Base-by-base conservation (phyloP, 2,888 invertebrate species). In the Clivina fossor region DNA sequence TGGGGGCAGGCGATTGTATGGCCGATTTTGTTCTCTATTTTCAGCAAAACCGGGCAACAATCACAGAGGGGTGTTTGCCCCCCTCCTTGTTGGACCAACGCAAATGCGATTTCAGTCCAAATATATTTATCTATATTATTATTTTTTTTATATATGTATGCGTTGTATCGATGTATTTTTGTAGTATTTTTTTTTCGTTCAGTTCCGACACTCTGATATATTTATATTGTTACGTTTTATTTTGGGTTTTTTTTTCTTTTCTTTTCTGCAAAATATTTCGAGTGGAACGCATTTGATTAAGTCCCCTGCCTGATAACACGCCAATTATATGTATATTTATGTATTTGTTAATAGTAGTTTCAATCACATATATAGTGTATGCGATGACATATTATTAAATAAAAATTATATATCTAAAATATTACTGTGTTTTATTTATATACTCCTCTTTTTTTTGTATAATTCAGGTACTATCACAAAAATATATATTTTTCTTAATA, bases 1-100 rank as follows among this genome's bases (percentile, higher is more conserved):
- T 49, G 57, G 61, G 66, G 61, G 66, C 73, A 73, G 72, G 73
- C 72, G 73, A 73, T 73, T 70, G 70, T 63, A 51, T 40, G 55
- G 57, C 61, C 61, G 62, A 61, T 63, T 59, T 56, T 33, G n/a
- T n/a, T n/a, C 51, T 11, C 19, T 18, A 47, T 47, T 4, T 16
- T 28, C 48, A 58, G n/a, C n/a, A n/a, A n/a, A n/a, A n/a, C 37
- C 56, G 54, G 51, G 54, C 56, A n/a, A n/a, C 58, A 60, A 63
- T 65, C 65, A 65, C 65, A 65, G 62, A n/a, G n/a, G n/a, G n/a
- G n/a, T n/a, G 62, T 46, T 56, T 60, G 33, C 26, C 28, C 16
- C 38, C 19, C 9, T 60, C 62, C 63, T 62, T 65, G 65, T 65
- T 65, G 63, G 65, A 65, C 64, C 47, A 53, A 19, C n/a, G n/a